Conservation (phyloP, 2,113 vertebrate genomes). For the Tinamus guttatus region DNA sequence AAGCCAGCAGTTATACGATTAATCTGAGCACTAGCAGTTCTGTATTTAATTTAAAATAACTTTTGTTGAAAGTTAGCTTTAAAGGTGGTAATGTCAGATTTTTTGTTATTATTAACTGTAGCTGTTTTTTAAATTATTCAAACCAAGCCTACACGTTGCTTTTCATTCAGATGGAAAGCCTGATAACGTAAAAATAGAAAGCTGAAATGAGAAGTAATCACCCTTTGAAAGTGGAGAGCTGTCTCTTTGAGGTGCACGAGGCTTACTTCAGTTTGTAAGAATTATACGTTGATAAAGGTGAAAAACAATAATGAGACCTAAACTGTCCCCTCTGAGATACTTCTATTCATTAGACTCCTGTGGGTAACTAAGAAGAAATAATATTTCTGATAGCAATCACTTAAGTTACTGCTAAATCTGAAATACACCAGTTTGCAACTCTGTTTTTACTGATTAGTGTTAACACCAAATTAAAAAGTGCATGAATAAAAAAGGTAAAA, state of each 20-base stretch:
- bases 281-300: slow-evolving; percentile 1
- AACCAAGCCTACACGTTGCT: slow-evolving; percentile 11
- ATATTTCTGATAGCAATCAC: slow-evolving; percentile 15
- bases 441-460: neutral
- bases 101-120: slow-evolving; percentile 21
- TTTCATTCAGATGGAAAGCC: slow-evolving; percentile 16
- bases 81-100: neutral
- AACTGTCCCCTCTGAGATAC: slow-evolving; percentile 14
- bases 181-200: slow-evolving; percentile 1
- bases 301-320: slow-evolving; percentile 14
- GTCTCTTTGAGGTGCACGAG: neutral
- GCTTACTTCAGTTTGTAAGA: neutral
- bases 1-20: neutral
- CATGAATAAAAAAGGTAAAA: neutral
- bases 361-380: slow-evolving; percentile 15
- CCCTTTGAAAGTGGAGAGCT: neutral
- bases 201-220: slow-evolving; percentile 44
- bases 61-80: slow-evolving; percentile 16
- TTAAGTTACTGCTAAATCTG: slow-evolving; percentile 38
- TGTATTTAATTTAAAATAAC: neutral
- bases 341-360: slow-evolving; percentile 26
- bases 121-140: slow-evolving; percentile 23
- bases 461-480: neutral
- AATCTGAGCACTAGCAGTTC: neutral
- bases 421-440: slow-evolving; percentile 17